Evolutionary conservation across 2,888 invertebrate species (phyloP).

Genomic region (Onthophagus sagittarius): DNA sequence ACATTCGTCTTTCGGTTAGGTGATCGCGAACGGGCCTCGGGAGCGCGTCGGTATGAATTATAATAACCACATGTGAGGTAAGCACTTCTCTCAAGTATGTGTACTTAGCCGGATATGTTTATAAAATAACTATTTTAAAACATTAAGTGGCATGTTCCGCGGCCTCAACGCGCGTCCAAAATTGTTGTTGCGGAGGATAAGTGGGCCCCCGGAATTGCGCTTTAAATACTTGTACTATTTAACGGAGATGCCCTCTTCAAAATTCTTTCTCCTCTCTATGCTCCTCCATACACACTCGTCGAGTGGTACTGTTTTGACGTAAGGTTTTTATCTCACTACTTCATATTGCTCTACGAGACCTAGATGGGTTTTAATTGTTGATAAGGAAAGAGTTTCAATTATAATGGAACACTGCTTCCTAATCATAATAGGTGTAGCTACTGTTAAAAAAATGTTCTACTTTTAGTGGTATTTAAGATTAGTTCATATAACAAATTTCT

Average conservation of each 20-base stretch:
- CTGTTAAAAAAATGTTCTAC: too few species aligned
- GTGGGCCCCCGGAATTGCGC: background rate
- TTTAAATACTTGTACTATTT: background rate
- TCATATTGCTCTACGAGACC: background rate
- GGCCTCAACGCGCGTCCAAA: background rate
- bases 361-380: background rate
- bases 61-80: constrained; percentile 36
- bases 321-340: background rate
- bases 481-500: too few species aligned
- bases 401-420: background rate
- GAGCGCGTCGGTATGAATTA: constrained; percentile 30
- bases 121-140: constrained; percentile 38
- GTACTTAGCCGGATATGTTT: constrained; percentile 38
- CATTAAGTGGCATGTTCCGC: constrained; percentile 32
- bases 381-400: background rate
- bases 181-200: background rate
- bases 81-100: constrained; percentile 36
- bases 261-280: background rate
- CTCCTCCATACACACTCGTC: background rate
- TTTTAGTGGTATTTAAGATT: too few species aligned
- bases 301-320: background rate
- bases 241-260: background rate
- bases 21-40: constrained; percentile 23
- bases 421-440: too few species aligned
- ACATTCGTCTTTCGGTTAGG: constrained; percentile 27